Evolutionary conservation across 2,888 invertebrate genomes (phyloP), one percentile per base, ranked within the genome.

Genomic region (Melieria crassipennis): DNA sequence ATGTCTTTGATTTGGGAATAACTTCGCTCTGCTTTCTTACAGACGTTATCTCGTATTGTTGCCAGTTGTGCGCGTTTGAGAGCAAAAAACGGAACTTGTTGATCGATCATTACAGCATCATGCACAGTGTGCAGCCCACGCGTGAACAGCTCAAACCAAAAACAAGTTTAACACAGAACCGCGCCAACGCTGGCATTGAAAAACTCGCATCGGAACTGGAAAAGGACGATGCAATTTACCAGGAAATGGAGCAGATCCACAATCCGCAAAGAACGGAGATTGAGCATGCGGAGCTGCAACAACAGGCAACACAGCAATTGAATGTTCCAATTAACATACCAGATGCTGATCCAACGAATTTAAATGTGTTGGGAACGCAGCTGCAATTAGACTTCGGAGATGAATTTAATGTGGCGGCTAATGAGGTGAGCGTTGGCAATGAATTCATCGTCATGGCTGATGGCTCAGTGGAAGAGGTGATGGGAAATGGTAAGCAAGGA

Each of bases 401-500:
- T 50, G 63, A 72, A 52, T 64, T 71, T 4, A 75, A 62, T 70
- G 48, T 73, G 9, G 55, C 63, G 13, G 75, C 64, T 7, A 72
- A 69, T 30, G 73, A 82, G 69, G 50, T 82, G 42, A 81, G 75
- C 73, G 76, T 84, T 4, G 83, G 82, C 42, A 80, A 82, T 16
- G 83, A 84, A 68, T 84, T 79, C 74, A 71, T 84, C 46, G 81
- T 84, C 9, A 75, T 83, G 78, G 77, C 82, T 2, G 84, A 84
- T 75, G 84, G 84, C 4, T 78, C 79, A 0, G 75, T 84, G 55
- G 80, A 84, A 69, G 81, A 82, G 74, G 76, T 84, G 4, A 77
- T 80, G 63, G 79, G 75, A 42, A 78, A 76, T 75, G 77, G 78
- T 78, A 47, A 7, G 45, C 4, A 45, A 55, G 16, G 7, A 7